Conservation (phyloP, 2,113 vertebrate genomes). For the Deroptyus accipitrinus region DNA sequence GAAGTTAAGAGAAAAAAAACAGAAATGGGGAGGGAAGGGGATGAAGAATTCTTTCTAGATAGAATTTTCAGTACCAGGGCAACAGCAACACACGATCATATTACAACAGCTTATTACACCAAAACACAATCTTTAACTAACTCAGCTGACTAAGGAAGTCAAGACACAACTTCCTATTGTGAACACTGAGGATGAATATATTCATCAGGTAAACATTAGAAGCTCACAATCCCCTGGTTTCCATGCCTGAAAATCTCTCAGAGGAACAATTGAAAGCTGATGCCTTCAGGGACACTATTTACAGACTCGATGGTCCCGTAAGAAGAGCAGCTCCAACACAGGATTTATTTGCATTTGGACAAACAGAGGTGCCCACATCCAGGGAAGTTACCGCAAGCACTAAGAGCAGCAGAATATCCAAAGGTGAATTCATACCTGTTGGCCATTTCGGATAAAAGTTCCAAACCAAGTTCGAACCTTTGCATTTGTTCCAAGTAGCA, state of each 20-base stretch:
- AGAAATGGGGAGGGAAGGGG: neutral
- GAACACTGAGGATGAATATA: neutral
- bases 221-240: neutral
- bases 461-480: slow-evolving; percentile 99
- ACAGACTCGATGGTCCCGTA: neutral
- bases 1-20: neutral
- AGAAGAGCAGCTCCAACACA: neutral
- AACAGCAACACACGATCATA: neutral
- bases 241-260: neutral
- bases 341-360: neutral
- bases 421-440: slow-evolving; percentile 81
- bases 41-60: neutral
- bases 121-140: neutral
- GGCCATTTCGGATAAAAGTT: slow-evolving; percentile 96
- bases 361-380: rapidly evolving
- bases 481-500: slow-evolving; percentile 94
- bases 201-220: neutral
- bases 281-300: neutral
- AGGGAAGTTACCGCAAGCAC: neutral
- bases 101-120: neutral
- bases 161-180: neutral
- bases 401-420: neutral
- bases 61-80: neutral
- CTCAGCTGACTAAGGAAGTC: neutral
- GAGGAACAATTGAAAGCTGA: neutral